phyloP scores from a whole-genome alignment of 1,140 invertebrate species.

The Subanguina moxae region DNA sequence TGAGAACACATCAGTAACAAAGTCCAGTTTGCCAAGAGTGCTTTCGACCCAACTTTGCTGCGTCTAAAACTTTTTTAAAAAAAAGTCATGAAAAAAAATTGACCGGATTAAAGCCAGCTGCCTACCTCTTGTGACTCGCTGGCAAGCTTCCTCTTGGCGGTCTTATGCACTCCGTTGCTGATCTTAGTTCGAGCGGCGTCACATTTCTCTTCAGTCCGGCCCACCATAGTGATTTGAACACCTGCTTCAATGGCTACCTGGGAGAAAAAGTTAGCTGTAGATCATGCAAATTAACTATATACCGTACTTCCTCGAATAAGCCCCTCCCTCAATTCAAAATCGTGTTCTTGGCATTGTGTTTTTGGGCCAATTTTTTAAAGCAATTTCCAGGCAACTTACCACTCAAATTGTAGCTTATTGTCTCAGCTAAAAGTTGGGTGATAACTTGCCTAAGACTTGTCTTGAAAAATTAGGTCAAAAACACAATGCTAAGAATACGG shows the following conservation, averaged over 20 bases:
- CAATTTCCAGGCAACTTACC: not conserved
- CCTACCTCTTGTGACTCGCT: conserved; percentile 26
- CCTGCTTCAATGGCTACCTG: conserved; percentile 48
- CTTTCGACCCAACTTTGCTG: conserved; percentile 37
- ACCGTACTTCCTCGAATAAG: too few species aligned
- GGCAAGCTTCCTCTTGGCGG: conserved; percentile 39
- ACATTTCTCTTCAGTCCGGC: conserved; percentile 46
- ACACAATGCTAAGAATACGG: too few species aligned
- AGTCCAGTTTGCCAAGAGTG: conserved; percentile 25
- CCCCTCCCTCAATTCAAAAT: too few species aligned
- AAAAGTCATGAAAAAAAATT: not conserved
- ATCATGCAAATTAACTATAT: not conserved
- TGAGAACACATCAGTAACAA: conserved; percentile 30
- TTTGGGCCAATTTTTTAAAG: too few species aligned
- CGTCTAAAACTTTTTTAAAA: conserved; percentile 1
- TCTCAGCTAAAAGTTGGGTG: too few species aligned
- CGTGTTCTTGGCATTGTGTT: too few species aligned
- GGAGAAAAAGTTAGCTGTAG: conserved; percentile 1
- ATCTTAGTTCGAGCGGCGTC: conserved; percentile 40
- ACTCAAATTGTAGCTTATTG: too few species aligned
- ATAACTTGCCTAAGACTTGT: too few species aligned
- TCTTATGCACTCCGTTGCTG: conserved; percentile 29
- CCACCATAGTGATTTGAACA: conserved; percentile 45
- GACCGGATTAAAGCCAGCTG: not conserved
- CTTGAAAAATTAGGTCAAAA: too few species aligned